These are phyloP conservation scores for Auanema freiburgensis DNA, from an alignment of 2,888 invertebrate species.

Conservation along the genomic window DNA sequence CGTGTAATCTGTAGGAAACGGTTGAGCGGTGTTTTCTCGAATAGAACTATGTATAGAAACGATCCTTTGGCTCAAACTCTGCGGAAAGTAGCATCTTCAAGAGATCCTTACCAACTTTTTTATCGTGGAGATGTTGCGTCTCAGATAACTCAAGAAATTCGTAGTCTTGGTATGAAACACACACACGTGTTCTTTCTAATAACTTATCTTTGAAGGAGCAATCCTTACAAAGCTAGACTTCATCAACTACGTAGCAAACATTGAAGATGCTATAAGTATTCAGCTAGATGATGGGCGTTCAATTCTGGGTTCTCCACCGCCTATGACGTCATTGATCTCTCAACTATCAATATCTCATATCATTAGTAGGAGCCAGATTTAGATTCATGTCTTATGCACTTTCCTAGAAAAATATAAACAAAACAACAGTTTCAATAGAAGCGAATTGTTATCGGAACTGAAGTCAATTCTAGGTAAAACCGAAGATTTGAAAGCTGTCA, in stretches of 20 bases:
- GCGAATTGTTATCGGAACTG: too few species aligned
- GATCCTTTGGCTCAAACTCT: conserved; percentile 9
- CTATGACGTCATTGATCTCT: conserved; percentile 13
- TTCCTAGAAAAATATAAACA: neutral
- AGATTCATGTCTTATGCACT: neutral
- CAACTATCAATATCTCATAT: neutral
- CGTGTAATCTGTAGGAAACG: too few species aligned
- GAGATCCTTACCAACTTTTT: conserved; percentile 30
- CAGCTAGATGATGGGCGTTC: conserved; percentile 10
- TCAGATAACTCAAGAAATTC: conserved; percentile 33
- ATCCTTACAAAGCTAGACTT: conserved; percentile 29
- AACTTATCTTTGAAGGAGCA: conserved; percentile 30
- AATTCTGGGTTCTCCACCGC: conserved; percentile 16
- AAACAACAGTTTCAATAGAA: too few species aligned
- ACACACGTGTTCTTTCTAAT: neutral
- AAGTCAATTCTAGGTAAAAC: too few species aligned
- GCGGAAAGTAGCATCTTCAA: conserved; percentile 12
- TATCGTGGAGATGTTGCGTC: conserved; percentile 33
- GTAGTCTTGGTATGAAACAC: conserved; percentile 19
- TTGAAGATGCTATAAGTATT: conserved; percentile 15
- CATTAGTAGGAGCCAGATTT: too few species aligned
- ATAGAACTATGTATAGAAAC: neutral
- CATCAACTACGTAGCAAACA: conserved; percentile 20
- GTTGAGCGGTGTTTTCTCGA: too few species aligned
- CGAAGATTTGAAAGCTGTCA: too few species aligned